A percentile compares a stretch with the other conserved stretches of the same genome.
phyloP scores from a whole-genome alignment of 2,113 vertebrate genomes.

The Tragelaphus buxtoni region DNA sequence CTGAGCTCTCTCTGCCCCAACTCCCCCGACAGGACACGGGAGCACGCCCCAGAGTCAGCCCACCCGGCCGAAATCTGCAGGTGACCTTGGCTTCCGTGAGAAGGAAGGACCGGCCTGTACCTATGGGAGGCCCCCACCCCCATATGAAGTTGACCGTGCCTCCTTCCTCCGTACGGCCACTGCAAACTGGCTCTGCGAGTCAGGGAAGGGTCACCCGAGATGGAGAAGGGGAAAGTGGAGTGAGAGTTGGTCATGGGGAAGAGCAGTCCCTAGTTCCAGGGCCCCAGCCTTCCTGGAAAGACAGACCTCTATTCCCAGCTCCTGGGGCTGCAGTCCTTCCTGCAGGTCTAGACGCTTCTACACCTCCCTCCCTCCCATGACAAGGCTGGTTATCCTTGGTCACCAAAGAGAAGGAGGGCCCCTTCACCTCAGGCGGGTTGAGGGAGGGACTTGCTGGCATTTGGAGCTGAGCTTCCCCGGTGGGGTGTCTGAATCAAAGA shows the following conservation, averaged over 20 bases:
- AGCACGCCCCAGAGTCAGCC: not conserved
- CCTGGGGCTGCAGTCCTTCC: not conserved
- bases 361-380: not conserved
- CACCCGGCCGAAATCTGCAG: not conserved
- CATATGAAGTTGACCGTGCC: not conserved
- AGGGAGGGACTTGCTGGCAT: not conserved
- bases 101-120: not conserved
- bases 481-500: not conserved
- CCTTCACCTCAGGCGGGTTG: not conserved
- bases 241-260: not conserved
- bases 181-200: not conserved
- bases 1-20: not conserved
- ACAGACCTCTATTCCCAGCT: not conserved
- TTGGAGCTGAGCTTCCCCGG: not conserved
- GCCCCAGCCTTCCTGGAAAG: not conserved
- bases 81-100: not conserved
- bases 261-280: not conserved
- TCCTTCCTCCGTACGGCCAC: not conserved
- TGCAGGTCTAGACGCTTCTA: not conserved
- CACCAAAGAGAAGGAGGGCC: not conserved
- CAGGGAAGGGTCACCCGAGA: not conserved
- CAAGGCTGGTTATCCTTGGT: not conserved
- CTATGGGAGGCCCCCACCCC: not conserved
- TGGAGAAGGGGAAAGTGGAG: not conserved
- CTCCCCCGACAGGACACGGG: fast-evolving